These are phyloP conservation scores for Elgaria multicarinata DNA, from an alignment of 2,113 vertebrate genomes.

Conservation along the genomic window DNA sequence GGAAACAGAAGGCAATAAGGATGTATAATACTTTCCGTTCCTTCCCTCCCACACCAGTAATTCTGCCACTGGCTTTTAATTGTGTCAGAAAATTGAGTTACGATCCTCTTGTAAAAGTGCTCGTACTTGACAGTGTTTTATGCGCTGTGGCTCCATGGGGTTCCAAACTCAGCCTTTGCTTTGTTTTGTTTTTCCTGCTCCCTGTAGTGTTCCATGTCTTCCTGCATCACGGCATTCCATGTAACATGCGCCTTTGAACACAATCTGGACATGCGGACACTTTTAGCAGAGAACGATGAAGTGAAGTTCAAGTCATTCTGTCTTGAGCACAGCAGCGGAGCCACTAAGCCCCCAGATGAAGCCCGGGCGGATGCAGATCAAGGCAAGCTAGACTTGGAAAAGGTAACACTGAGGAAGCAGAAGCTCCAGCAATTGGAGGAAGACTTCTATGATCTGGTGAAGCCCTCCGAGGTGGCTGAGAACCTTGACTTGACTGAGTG, in stretches of 20 bases:
- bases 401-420: conserved; percentile 92
- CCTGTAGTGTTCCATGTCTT: conserved; percentile 92
- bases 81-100: neutral
- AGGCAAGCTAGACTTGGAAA: conserved; percentile 87
- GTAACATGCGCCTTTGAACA: conserved; percentile 98
- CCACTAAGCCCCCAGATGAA: conserved; percentile 73
- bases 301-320: conserved; percentile 99
- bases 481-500: conserved; percentile 83
- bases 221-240: conserved; percentile 95
- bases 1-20: neutral
- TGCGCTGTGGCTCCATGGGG: neutral
- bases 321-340: conserved; percentile 90
- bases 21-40: neutral
- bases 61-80: neutral
- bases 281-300: conserved; percentile 94
- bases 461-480: conserved; percentile 89
- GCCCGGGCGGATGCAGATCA: conserved; percentile 74
- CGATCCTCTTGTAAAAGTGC: neutral
- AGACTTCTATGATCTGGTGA: conserved; percentile 93
- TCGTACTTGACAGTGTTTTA: accelerated
- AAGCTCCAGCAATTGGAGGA: conserved; percentile 96
- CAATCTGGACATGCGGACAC: conserved; percentile 94
- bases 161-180: neutral
- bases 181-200: conserved; percentile 41
- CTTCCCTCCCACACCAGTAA: neutral